Base-by-base conservation (phyloP, 2,113 vertebrate genomes). In the Tyto alba region DNA sequence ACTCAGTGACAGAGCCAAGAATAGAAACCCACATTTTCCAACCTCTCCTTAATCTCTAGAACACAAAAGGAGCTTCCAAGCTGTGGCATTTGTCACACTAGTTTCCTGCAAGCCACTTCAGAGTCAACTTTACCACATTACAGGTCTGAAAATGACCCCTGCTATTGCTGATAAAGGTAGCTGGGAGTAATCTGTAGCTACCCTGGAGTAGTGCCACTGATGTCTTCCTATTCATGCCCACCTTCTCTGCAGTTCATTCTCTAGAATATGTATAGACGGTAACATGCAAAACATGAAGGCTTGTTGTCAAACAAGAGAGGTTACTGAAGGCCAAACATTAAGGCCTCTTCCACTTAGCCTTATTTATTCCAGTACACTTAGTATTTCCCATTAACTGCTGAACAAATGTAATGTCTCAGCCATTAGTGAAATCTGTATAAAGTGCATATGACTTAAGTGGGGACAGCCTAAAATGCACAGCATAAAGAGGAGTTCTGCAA, bases 291-390 rank as follows among this genome's bases (percentile, higher is more conserved):
- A 91, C 60, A 41, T 38, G 55, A 62, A 60, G 22, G 73, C 45
- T 72, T 79, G 57, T 43, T 40, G 40, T 22, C 66, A 83, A 43
- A 45, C 38, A 69, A 40, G 80, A 78, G 13, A 85, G n/a, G 17
- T 67, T 80, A 43, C 45, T 36, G 47, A 80, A 91, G 78, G 52
- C 22, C 67, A 64, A 77, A 78, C 75, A 52, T 83, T 83, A 90
- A 86, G 48, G 26, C 36, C 19, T 72, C 27, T 87, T 64, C 43
- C 59, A 62, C 45, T 76, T 89, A 60, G 41, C 10, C 32, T 45
- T 81, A 88, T 86, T 95, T 95, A 57, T 94, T 92, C 83, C 90
- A 81, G 47, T 74, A 88, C 64, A 90, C 79, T 95, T 89, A 81
- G 40, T 95, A 88, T 86, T 96, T 91, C 82, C 62, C 48, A 32